A percentile compares a stretch with the other conserved stretches of the same genome.
Conservation (phyloP, 2,888 invertebrate genomes). For the Cephus sareptanus region DNA sequence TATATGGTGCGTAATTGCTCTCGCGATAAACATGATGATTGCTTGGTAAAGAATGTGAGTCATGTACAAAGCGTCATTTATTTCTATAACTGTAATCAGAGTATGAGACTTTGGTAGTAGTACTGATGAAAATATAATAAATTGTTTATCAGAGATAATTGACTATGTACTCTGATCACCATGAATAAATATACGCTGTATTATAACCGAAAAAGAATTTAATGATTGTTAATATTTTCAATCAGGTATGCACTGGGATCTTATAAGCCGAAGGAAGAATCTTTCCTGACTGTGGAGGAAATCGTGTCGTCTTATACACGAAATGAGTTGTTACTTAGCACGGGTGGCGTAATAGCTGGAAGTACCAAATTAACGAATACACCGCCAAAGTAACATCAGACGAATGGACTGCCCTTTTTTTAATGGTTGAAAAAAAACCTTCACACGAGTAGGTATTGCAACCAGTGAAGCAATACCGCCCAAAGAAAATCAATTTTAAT, state of each 20-base stretch:
- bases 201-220: neutral
- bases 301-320: conserved; percentile 56
- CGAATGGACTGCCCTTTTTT: neutral
- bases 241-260: conserved; percentile 62
- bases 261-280: conserved; percentile 59
- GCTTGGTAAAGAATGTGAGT: neutral
- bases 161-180: neutral
- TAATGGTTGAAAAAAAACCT: neutral
- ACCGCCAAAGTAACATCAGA: conserved; percentile 42
- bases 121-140: too few relatives aligned
- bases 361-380: conserved; percentile 57
- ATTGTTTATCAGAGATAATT: too few relatives aligned
- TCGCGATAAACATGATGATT: neutral
- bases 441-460: neutral
- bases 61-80: neutral
- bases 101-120: too few relatives aligned
- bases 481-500: neutral
- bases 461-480: neutral
- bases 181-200: neutral
- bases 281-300: conserved; percentile 59
- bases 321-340: conserved; percentile 57
- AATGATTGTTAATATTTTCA: neutral
- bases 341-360: conserved; percentile 53
- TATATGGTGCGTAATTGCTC: neutral
- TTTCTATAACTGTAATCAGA: too few relatives aligned